Percentiles rank a stretch among this genome's conserved stretches.
These are phyloP conservation scores for Pristionchus entomophagus DNA, from an alignment of 2,888 invertebrate genomes.

Conservation along the genomic window DNA sequence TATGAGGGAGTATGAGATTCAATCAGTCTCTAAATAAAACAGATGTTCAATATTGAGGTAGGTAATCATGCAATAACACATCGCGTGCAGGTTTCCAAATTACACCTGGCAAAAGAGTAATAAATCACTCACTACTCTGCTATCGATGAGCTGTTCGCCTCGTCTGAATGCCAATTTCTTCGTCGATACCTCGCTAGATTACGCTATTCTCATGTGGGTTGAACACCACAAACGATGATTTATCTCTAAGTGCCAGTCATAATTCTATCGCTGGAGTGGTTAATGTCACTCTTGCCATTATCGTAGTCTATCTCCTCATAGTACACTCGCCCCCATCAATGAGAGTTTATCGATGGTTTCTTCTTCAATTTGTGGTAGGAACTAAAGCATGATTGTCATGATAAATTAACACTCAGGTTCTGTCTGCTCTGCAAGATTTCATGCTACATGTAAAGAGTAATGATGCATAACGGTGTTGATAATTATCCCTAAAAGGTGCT, in stretches of 20 bases:
- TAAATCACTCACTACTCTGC: neutral
- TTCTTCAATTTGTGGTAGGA: neutral
- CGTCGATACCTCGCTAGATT: neutral
- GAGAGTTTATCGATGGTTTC: neutral
- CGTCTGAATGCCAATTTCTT: neutral
- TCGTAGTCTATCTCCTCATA: neutral
- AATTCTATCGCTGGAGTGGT: neutral
- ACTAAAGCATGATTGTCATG: neutral
- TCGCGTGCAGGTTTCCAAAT: neutral
- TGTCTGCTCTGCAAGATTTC: neutral
- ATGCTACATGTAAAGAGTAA: neutral
- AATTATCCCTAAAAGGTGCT: neutral
- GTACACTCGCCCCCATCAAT: constrained; percentile 2
- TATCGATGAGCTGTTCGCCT: neutral
- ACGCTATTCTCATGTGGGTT: neutral
- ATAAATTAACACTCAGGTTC: neutral
- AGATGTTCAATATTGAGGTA: no score
- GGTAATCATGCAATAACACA: neutral
- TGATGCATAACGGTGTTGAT: neutral
- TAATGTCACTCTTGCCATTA: neutral
- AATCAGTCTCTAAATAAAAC: no score
- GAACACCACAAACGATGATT: neutral
- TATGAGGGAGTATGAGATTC: no score
- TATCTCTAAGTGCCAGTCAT: neutral
- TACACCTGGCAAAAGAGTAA: neutral